phyloP scores from a whole-genome alignment of 2,888 invertebrate species.

The Pollenia amentaria region DNA sequence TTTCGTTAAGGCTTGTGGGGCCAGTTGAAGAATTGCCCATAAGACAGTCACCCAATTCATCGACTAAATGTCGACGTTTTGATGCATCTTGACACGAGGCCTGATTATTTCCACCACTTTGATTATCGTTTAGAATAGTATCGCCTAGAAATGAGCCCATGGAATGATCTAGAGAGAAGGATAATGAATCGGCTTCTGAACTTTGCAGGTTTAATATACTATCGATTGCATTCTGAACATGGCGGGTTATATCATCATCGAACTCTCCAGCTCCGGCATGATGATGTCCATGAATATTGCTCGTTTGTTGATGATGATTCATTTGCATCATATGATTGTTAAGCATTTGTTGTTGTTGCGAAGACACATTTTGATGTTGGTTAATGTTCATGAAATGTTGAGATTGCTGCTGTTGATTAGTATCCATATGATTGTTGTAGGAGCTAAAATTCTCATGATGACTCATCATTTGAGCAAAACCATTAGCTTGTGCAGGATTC shows the following conservation, averaged over 20 bases:
- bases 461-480: conserved; percentile 66
- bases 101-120: conserved; percentile 75
- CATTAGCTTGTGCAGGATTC: conserved; percentile 59
- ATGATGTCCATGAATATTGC: conserved; percentile 72
- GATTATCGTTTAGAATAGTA: conserved; percentile 82
- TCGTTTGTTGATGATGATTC: conserved; percentile 78
- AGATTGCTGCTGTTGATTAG: conserved; percentile 77
- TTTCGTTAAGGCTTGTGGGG: conserved; percentile 48
- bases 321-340: conserved; percentile 76
- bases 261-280: conserved; percentile 80
- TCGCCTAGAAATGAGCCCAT: conserved; percentile 84
- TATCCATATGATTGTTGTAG: conserved; percentile 57
- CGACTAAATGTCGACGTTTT: conserved; percentile 79
- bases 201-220: conserved; percentile 90
- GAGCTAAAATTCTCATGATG: conserved; percentile 74
- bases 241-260: conserved; percentile 89
- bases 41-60: conserved; percentile 83
- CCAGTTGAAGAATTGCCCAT: conserved; percentile 78
- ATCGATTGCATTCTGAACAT: conserved; percentile 92
- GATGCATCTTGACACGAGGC: conserved; percentile 77
- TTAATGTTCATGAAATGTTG: conserved; percentile 78
- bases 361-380: conserved; percentile 72
- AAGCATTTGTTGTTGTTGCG: conserved; percentile 76
- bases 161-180: conserved; percentile 82
- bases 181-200: conserved; percentile 84